Base-by-base conservation (phyloP, 2,888 invertebrate species). In the Amblyjoppa proteus region DNA sequence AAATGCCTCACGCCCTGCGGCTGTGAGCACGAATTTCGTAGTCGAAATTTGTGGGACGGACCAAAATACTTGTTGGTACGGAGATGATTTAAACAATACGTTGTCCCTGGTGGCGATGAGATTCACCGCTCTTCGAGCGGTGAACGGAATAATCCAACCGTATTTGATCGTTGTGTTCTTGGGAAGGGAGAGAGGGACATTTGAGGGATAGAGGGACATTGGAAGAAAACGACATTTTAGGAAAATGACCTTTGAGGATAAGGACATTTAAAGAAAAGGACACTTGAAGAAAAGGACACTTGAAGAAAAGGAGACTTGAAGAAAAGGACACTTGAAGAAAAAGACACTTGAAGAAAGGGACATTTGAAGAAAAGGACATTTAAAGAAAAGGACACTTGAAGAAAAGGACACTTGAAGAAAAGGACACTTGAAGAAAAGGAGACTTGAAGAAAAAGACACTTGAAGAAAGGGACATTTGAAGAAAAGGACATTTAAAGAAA, bases 101-200 rank as follows among this genome's bases (percentile, higher is more conserved):
- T 45, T 45, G 13, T 45, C 13, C 45, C 45, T 45, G 45, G 45
- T 45, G 3, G 45, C 45, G 45, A 45, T 13, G 13, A 45, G 13
- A 13, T 3, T 2, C 7, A 45, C 20, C 20, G 20, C 13, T 45
- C 13, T 45, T 13, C 3, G 45, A 45, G 13, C 0, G 45, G 3
- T 9, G 3, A 16, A 61, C n/a, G 2, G 25, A 58, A 58, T 20
- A 28, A 25, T 20, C 5, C 38, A 45, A 73, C 41, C n/a, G n/a
- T 41, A 73, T 58, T 73, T 9, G 41, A 74, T 45, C 38, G 13
- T 25, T 13, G 41, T 25, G 56, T 56, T 20, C 6, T 38, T 16
- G 7, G 28, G 61, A 74, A n/a, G 45, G 31, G 25, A 56, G 38
- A 77, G 41, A 77, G 38, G 9, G 7, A 16, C 38, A 51, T 76